Evolutionary conservation across 2,888 invertebrate genomes (phyloP), one percentile per base, ranked within the genome.

Genomic region (Chrysopilus asiliformis): DNA sequence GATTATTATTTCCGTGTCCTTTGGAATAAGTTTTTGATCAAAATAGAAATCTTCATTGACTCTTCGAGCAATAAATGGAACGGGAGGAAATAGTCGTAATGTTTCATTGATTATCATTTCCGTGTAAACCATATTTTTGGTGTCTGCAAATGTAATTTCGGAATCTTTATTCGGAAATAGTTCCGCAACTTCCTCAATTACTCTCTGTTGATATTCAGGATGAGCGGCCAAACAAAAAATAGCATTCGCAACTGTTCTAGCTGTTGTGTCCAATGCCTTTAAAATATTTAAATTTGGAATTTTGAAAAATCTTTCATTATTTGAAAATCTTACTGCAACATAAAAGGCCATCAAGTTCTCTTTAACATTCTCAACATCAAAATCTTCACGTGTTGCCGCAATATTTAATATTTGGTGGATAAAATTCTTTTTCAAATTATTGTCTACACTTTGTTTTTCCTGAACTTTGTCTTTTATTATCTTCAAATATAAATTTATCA

Each of bases 41-140:
- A 10, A 17, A 4, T 6, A 12, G 9, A 32, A 20, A 32, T 32
- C 32, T 4, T 12, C 4, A 4, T 2, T 20, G 10, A 8, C n/a
- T 32, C 14, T 3, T 10, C 32, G 19, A 3, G n/a, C 18, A 12
- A 32, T 18, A 3, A 32, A 2, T 13, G 32, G 20, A 17, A 32
- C 32, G 5, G 22, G n/a, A 14, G 32, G 2, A 6, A 32, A 8
- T 4, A 32, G 4, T 8, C 32, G 19, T 17, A 32, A 14, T 32
- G 22, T 13, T 32, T 32, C 32, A 32, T 32, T 32, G 12, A 32
- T 7, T 12, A 32, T 22, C 32, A 32, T 32, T 20, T 32, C 32
- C 12, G 8, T 5, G 8, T 20, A 32, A 8, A 18, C 12, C 22
- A 32, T 19, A n/a, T 20, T 4, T 17, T 15, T 22, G 7, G 22